A percentile compares a stretch with the other conserved stretches of the same genome.
Conservation (phyloP, 1,140 invertebrate genomes). For the Drosophila subobscura region DNA sequence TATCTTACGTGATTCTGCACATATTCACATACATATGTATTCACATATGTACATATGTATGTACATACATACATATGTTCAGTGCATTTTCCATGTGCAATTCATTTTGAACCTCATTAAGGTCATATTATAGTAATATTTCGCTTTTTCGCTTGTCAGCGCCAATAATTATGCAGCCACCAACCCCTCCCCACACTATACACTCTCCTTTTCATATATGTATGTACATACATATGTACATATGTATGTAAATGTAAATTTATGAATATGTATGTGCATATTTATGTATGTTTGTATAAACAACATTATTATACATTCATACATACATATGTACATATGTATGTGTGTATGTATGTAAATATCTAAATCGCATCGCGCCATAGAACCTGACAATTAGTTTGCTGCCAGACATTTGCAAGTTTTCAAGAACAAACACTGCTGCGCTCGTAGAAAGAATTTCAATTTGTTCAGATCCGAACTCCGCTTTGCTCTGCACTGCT, state of each 20-base stretch:
- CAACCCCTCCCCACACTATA: slow-evolving; percentile 30
- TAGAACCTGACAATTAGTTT: slow-evolving; percentile 47
- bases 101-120: slow-evolving; percentile 75
- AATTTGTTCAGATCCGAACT: slow-evolving; percentile 28
- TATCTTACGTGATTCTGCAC: no score
- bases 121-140: slow-evolving; percentile 71
- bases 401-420: slow-evolving; percentile 57
- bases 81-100: slow-evolving; percentile 23
- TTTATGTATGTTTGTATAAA: no score
- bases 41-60: no score
- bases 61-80: no score
- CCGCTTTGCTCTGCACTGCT: slow-evolving; percentile 24
- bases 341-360: slow-evolving; percentile 4
- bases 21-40: no score
- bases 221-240: no score
- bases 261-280: no score
- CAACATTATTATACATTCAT: no score
- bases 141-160: slow-evolving; percentile 43
- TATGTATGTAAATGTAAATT: no score
- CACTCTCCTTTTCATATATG: background rate
- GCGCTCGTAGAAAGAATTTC: slow-evolving; percentile 1
- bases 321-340: background rate
- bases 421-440: slow-evolving; percentile 62
- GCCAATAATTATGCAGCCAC: slow-evolving; percentile 73
- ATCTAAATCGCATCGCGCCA: slow-evolving; percentile 1